phyloP scores from a whole-genome alignment of 1,140 invertebrate genomes.

The Rhopalosiphum maidis region DNA sequence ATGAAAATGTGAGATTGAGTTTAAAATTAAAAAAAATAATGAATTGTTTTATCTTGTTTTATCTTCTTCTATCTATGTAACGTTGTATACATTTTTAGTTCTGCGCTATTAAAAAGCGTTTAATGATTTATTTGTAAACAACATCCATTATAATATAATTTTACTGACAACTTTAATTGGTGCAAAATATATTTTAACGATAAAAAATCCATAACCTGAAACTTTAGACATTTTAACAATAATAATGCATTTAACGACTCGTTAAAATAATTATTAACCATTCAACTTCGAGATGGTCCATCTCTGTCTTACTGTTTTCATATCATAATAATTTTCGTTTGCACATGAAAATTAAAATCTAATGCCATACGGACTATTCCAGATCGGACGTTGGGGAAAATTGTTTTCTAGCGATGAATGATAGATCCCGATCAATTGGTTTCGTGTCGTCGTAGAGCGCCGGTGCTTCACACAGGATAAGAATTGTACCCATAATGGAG shows the following conservation, averaged over 20 bases:
- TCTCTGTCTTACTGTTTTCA: background rate
- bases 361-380: background rate
- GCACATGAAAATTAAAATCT: background rate
- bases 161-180: background rate
- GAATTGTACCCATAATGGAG: slow-evolving; percentile 86
- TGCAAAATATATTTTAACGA: background rate
- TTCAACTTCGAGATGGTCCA: background rate
- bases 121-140: background rate
- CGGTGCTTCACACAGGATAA: slow-evolving; percentile 88
- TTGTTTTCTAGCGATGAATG: slow-evolving; percentile 81
- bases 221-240: background rate
- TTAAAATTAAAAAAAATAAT: background rate
- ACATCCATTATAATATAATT: background rate
- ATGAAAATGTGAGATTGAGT: background rate
- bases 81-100: background rate
- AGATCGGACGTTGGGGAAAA: slow-evolving; percentile 66
- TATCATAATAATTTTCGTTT: background rate
- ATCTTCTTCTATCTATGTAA: no score
- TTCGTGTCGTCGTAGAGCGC: slow-evolving; percentile 88
- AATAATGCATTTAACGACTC: background rate
- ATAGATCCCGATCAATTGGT: slow-evolving; percentile 86
- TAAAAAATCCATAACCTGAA: background rate
- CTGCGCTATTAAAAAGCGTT: background rate
- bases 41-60: background rate
- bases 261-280: background rate